Base-by-base conservation (phyloP, 2,888 invertebrate species). In the Agonopterix subpropinquella region DNA sequence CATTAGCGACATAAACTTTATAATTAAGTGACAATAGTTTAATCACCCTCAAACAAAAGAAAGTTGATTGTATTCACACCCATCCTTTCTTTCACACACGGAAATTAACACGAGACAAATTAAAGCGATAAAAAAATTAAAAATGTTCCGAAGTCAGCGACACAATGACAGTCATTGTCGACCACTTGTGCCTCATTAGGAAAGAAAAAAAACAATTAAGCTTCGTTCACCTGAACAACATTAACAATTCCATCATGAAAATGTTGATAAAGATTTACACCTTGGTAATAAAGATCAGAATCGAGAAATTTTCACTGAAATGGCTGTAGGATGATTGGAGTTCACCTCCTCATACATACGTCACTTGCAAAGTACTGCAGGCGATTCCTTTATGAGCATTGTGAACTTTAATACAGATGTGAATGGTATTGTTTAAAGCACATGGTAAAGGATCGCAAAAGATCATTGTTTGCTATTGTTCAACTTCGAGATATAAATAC, bases 171-270 rank as follows among this genome's bases (percentile, higher is more conserved):
- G 75, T 64, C 62, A 84, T 82, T 81, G 85, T 84, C 72, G 71
- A 79, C 78, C 77, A 80, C 82, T 80, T 79, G 77, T 75, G 79
- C 82, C 84, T 87, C 86, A 86, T 87, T 87, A 87, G 76, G 75
- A 80, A 87, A 76, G 75, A 80, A 78, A 79, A 74, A 81, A 80
- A 78, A 82, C 78, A 84, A 85, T 83, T 80, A 78, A 75, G 57
- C 69, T 66, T 62, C 67, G 60, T 71, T 69, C 69, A 77, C 69
- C 67, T 75, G 65, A 47, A 64, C 76, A 69, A 71, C 47, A 35
- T 54, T 53, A 48, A 8, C 10, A 50, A 41, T 43, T 8, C 35
- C 8, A 35, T 11, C 41, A 10, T 36, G n/a, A 41, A 49, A 47
- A 28, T 8, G 4, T 36, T 43, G 8, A 4, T 11, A 13, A 5